Base-by-base conservation (phyloP, 2,113 vertebrate species). In the Tragelaphus scriptus region DNA sequence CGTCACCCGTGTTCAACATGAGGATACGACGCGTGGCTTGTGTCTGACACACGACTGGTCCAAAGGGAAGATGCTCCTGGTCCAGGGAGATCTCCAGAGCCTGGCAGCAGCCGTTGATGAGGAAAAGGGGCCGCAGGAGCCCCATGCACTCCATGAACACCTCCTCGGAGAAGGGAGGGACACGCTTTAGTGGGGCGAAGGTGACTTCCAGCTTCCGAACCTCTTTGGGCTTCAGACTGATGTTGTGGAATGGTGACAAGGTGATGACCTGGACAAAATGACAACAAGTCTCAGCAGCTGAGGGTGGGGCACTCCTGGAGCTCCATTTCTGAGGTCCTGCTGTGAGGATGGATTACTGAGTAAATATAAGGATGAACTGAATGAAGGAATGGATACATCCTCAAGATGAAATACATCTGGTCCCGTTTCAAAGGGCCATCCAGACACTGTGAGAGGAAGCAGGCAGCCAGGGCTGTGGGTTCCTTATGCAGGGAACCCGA, bases 21-120 rank as follows among this genome's bases (percentile, higher is more conserved):
- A 98, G 16, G 81, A 99, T 88, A 77, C 89, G 98, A 30, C 98
- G 99, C 0, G 92, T 98, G 15, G 98, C 96, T 93, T 98, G 98
- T 79, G 99, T 99, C 65, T 98, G 98, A 82, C 98, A 98, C 55
- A 99, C 98, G 5, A 99, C 99, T 0, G 99, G 99, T 51, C 99
- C 99, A 23, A 99, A 99, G n/a, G 98, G 97, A 47, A 99, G 61
- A 23, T 99, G 98, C 3, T 99, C 98, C 97, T 98, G 99, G 97
- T 99, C 99, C 97, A 99, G 96, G 81, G 96, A 98, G 77, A 99
- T 98, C 44, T 98, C 98, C 75, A 99, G 97, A 84, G 98, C 99
- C 98, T 99, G 99, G 97, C 99, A 99, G 98, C 98, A 99, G 90
- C 99, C 99, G 0, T 44, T 98, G 56, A 99, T 95, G 36, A 99